Conservation (phyloP, 2,113 vertebrate genomes). For the Catagonus wagneri region DNA sequence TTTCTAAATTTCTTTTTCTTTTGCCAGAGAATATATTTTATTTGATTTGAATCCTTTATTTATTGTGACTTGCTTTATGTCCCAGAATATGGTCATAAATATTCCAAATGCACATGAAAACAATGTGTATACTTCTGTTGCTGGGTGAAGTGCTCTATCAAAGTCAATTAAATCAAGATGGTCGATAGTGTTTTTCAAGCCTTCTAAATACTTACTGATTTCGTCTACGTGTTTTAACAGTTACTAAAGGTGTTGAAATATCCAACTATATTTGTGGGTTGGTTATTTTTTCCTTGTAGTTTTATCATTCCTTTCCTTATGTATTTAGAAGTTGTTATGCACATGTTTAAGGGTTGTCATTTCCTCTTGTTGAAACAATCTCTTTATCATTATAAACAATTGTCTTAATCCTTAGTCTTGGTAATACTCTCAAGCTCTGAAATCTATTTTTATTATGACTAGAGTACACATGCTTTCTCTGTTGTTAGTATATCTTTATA, state of each 20-base stretch:
- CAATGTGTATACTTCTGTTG: not conserved
- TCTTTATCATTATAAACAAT: not conserved
- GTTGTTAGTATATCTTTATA: not conserved
- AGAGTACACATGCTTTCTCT: not conserved
- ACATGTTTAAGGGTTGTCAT: not conserved
- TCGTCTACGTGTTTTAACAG: not conserved
- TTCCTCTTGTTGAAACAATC: not conserved
- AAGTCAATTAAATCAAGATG: not conserved
- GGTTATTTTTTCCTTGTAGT: not conserved
- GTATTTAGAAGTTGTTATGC: not conserved
- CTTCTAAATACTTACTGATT: not conserved
- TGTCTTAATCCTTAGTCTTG: not conserved
- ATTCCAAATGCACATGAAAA: not conserved
- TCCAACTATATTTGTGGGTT: not conserved
- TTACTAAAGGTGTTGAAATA: not conserved
- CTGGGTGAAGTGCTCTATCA: not conserved
- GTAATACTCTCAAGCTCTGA: not conserved
- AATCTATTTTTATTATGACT: not conserved
- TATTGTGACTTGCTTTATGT: not conserved
- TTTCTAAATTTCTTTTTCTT: constrained; percentile 21
- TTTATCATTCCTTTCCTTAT: not conserved
- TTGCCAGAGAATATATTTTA: not conserved
- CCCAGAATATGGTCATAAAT: not conserved
- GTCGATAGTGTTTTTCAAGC: not conserved
- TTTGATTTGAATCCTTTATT: not conserved